Conservation (phyloP, 2,113 vertebrate species). For the Macquaria ambigua region DNA sequence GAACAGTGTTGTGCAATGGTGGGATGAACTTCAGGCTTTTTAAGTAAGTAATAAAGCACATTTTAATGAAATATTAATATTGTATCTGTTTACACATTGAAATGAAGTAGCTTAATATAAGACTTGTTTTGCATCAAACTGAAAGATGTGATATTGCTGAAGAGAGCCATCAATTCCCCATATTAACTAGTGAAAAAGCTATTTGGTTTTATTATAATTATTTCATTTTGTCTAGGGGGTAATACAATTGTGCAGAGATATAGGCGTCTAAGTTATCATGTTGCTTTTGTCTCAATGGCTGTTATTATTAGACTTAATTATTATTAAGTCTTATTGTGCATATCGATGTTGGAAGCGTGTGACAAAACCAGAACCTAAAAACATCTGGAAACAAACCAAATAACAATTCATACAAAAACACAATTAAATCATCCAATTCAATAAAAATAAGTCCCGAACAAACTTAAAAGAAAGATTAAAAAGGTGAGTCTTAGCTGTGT, state of each 20-base stretch:
- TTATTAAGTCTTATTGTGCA: background rate
- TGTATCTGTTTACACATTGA: background rate
- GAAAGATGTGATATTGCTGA: background rate
- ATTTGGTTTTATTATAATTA: background rate
- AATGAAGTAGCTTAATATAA: background rate
- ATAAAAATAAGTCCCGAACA: no score
- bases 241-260: background rate
- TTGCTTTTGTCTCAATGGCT: background rate
- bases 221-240: background rate
- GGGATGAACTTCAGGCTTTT: background rate
- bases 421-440: background rate
- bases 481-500: background rate
- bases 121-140: background rate
- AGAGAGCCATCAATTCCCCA: background rate
- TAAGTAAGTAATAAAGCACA: conserved; percentile 1
- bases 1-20: background rate
- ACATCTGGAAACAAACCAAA: background rate
- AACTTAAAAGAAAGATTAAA: background rate
- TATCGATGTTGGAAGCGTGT: background rate
- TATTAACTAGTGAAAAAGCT: background rate
- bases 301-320: no score
- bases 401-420: background rate
- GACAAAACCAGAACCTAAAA: no score
- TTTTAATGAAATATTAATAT: conserved; percentile 10
- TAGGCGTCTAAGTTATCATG: background rate